Evolutionary conservation across 2,888 invertebrate genomes (phyloP).

Genomic region (Acleris literana): DNA sequence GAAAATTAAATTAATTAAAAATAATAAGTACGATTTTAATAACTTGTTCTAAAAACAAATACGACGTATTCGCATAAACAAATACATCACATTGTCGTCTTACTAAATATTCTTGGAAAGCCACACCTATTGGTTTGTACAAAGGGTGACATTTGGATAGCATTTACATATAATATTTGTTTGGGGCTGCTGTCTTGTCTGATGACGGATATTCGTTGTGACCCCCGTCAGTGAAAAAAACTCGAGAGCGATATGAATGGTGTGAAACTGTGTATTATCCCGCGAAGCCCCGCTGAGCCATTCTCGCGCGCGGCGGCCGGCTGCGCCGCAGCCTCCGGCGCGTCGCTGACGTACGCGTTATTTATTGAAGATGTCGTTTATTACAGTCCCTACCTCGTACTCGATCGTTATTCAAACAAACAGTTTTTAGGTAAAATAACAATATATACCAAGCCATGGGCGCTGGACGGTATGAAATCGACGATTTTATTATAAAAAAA

Average conservation of each 20-base stretch:
- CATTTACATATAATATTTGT: slow-evolving; percentile 56
- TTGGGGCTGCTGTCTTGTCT: slow-evolving; percentile 45
- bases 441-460: too few species aligned
- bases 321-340: slow-evolving; percentile 44
- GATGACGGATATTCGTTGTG: slow-evolving; percentile 64
- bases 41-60: not conserved
- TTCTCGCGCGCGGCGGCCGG: slow-evolving; percentile 57
- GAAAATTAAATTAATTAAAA: too few species aligned
- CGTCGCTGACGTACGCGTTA: slow-evolving; percentile 62
- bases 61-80: not conserved
- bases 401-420: not conserved
- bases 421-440: too few species aligned
- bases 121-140: slow-evolving; percentile 17
- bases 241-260: slow-evolving; percentile 65
- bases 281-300: slow-evolving; percentile 66
- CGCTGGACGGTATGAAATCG: too few species aligned
- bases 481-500: too few species aligned
- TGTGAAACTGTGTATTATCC: slow-evolving; percentile 69
- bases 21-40: too few species aligned
- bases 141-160: slow-evolving; percentile 18
- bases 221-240: slow-evolving; percentile 63
- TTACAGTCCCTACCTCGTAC: not conserved
- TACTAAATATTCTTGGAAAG: slow-evolving; percentile 9
- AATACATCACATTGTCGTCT: not conserved
- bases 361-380: slow-evolving; percentile 46